Evolutionary conservation across 2,113 vertebrate genomes (phyloP).

Genomic region (Oreochromis aureus): DNA sequence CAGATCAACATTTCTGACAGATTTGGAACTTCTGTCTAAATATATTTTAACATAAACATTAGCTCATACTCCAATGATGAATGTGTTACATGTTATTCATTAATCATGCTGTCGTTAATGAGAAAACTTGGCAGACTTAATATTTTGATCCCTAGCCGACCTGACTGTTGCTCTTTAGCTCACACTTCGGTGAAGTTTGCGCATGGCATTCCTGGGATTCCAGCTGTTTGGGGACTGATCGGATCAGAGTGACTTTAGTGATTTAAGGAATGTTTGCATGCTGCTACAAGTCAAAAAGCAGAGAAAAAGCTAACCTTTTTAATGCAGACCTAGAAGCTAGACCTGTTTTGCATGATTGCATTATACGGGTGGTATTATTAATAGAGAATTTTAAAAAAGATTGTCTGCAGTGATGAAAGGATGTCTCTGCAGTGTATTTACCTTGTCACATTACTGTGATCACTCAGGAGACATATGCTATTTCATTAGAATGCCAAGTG

Average conservation of each 20-base stretch:
- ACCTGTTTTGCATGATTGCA: neutral
- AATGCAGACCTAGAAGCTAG: neutral
- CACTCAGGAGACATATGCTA: neutral
- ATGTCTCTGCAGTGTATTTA: neutral
- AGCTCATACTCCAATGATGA: neutral
- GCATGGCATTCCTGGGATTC: conserved; percentile 37
- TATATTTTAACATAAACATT: neutral
- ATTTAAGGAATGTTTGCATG: conserved; percentile 23
- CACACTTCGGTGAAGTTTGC: neutral
- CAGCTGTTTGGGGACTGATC: conserved; percentile 16
- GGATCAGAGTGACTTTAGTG: conserved; percentile 14
- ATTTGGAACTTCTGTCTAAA: neutral
- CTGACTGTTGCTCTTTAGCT: neutral
- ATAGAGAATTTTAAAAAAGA: neutral
- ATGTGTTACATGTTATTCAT: neutral
- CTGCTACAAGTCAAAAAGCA: neutral
- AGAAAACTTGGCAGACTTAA: neutral
- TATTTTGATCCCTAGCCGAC: neutral
- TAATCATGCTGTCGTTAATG: neutral
- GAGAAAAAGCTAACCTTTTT: neutral
- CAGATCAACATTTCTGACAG: neutral
- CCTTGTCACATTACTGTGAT: neutral
- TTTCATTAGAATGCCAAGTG: neutral
- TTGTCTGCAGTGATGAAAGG: neutral
- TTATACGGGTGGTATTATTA: neutral